Percentiles rank a stretch among this genome's conserved stretches.
Conservation (phyloP, 2,113 vertebrate genomes). For the Platichthys stellatus region DNA sequence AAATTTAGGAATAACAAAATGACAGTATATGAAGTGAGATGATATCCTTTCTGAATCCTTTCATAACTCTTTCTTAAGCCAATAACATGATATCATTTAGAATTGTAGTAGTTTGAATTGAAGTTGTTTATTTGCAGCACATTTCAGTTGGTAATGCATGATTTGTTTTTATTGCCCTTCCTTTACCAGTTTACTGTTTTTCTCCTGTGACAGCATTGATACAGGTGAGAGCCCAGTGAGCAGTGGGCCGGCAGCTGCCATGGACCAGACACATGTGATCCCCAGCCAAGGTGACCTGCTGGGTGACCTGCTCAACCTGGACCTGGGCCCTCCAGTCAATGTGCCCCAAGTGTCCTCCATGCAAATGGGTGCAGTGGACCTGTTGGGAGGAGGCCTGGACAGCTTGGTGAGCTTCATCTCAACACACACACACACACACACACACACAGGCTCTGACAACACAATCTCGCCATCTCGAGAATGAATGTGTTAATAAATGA, state of each 20-base stretch:
- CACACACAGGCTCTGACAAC: no score
- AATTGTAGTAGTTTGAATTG: no score
- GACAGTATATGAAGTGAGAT: no score
- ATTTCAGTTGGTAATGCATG: neutral
- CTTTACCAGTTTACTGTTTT: neutral
- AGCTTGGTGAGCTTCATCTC: conserved; percentile 87
- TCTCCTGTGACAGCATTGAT: conserved; percentile 81
- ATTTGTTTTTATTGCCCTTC: neutral
- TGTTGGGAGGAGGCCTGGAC: conserved; percentile 95
- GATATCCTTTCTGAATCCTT: no score
- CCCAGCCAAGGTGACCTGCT: conserved; percentile 95
- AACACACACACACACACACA: conserved; percentile 2
- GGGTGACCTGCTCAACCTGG: conserved; percentile 95
- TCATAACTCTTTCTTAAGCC: no score
- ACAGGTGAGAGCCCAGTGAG: conserved; percentile 96
- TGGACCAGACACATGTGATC: conserved; percentile 94
- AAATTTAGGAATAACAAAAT: no score
- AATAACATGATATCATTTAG: no score
- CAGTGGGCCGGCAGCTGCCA: conserved; percentile 78
- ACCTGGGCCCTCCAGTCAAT: conserved; percentile 93
- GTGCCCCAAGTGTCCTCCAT: conserved; percentile 93
- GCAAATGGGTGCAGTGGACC: conserved; percentile 97
- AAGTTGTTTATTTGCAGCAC: no score
- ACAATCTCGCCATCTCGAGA: no score
- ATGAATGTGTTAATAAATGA: no score